Conservation (phyloP, 2,113 vertebrate genomes). For the Silurus glanis region DNA sequence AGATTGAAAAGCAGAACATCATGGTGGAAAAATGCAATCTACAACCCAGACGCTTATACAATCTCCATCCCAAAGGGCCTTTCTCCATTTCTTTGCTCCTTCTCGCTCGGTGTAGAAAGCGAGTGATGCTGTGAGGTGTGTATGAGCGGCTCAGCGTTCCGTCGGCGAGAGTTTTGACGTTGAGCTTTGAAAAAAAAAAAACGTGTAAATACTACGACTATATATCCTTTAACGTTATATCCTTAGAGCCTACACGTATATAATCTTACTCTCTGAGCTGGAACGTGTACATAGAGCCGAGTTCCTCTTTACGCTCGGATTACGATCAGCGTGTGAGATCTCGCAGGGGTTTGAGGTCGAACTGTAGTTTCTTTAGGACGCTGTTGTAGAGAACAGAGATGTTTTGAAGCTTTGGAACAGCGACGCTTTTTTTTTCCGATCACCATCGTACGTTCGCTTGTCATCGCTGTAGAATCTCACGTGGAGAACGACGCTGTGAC, state of each 20-base stretch:
- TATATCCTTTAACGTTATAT: constrained; percentile 34
- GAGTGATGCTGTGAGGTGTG: constrained; percentile 20
- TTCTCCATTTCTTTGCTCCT: constrained; percentile 30
- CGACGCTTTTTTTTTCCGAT: neutral
- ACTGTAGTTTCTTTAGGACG: neutral
- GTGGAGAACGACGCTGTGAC: neutral
- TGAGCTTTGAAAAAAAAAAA: constrained; percentile 2
- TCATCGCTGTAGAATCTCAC: neutral
- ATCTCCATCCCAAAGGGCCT: neutral
- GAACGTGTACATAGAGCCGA: constrained; percentile 24
- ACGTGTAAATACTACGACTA: constrained; percentile 54
- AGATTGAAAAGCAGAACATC: no score
- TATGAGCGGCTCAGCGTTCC: constrained; percentile 35
- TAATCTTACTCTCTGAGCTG: constrained; percentile 34
- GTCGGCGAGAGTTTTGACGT: neutral
- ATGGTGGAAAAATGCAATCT: no score
- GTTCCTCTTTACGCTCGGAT: constrained; percentile 17
- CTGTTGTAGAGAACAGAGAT: neutral
- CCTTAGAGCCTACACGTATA: constrained; percentile 30
- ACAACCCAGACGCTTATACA: no score
- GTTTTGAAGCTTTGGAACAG: neutral
- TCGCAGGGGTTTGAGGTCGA: neutral
- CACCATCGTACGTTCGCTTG: neutral
- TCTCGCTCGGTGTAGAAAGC: constrained; percentile 33
- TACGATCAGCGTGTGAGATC: neutral